Conservation (phyloP, 2,888 invertebrate genomes). For the Palloptera scutellata region DNA sequence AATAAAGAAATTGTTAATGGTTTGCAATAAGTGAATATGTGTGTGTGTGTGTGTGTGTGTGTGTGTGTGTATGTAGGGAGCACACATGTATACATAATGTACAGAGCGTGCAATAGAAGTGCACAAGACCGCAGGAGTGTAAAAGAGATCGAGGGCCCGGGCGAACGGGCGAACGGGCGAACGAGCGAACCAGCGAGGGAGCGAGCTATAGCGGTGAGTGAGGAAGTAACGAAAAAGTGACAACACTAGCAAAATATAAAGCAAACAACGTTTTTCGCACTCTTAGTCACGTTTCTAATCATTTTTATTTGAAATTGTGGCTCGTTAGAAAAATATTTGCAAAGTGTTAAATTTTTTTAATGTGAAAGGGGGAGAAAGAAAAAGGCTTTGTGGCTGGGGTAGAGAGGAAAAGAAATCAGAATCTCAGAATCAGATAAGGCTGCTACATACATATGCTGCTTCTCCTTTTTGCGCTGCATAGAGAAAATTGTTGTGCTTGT, state of each 20-base stretch:
- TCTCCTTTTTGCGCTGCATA: too few relatives aligned
- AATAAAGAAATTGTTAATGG: slow-evolving; percentile 29
- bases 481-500: too few relatives aligned
- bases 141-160: too few relatives aligned
- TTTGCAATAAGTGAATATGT: background rate
- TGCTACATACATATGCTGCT: too few relatives aligned
- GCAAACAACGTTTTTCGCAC: slow-evolving; percentile 48
- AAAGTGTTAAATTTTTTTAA: slow-evolving; percentile 30
- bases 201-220: too few relatives aligned
- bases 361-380: background rate
- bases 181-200: slow-evolving; percentile 38
- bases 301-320: slow-evolving; percentile 56
- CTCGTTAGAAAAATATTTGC: slow-evolving; percentile 48
- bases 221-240: slow-evolving; percentile 29
- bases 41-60: background rate
- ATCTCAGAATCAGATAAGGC: too few relatives aligned
- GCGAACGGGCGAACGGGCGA: too few relatives aligned
- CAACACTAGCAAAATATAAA: slow-evolving; percentile 42
- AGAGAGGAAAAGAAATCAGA: too few relatives aligned
- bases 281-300: slow-evolving; percentile 62
- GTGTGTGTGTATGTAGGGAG: background rate
- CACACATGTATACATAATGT: background rate
- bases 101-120: background rate
- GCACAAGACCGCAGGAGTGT: background rate
- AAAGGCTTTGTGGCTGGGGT: too few relatives aligned